These are phyloP conservation scores for Mus caroli DNA, from an alignment of 2,797 vertebrate species.

Conservation along the genomic window DNA sequence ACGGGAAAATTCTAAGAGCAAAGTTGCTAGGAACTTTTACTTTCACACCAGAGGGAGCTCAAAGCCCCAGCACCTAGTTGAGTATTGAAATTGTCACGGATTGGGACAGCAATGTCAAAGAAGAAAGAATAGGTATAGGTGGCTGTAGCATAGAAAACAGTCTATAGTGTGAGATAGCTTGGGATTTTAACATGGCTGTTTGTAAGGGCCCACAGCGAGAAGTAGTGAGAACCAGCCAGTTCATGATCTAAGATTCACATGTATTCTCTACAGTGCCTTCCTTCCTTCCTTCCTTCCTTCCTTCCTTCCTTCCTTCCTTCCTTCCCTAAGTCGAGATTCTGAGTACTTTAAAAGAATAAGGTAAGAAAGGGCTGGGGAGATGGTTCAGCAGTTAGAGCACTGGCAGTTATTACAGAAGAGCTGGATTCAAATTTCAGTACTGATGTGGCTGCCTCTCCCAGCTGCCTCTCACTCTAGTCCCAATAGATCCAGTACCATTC, in stretches of 20 bases:
- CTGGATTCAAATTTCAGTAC: neutral
- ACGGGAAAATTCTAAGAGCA: neutral
- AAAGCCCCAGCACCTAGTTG: conserved; percentile 23
- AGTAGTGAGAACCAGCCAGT: neutral
- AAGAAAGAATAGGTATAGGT: neutral
- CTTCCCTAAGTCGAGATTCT: neutral
- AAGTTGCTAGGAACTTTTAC: neutral
- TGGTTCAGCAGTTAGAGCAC: neutral
- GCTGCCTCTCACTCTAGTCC: neutral
- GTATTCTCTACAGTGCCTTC: neutral
- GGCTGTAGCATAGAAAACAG: neutral
- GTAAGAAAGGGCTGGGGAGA: neutral
- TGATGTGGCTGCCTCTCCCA: neutral
- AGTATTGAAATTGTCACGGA: conserved; percentile 24
- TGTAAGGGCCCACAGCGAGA: neutral
- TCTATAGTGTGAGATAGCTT: neutral
- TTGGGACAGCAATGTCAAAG: neutral
- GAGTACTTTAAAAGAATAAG: conserved; percentile 6
- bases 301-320: no score
- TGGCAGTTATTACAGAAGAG: neutral
- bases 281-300: no score
- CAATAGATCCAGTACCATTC: neutral
- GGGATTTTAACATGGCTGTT: neutral
- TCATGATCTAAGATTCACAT: neutral
- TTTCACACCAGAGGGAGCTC: neutral